phyloP scores from a whole-genome alignment of 37 sponge, comb jelly and placozoan species.

The Bolinopsis microptera region DNA sequence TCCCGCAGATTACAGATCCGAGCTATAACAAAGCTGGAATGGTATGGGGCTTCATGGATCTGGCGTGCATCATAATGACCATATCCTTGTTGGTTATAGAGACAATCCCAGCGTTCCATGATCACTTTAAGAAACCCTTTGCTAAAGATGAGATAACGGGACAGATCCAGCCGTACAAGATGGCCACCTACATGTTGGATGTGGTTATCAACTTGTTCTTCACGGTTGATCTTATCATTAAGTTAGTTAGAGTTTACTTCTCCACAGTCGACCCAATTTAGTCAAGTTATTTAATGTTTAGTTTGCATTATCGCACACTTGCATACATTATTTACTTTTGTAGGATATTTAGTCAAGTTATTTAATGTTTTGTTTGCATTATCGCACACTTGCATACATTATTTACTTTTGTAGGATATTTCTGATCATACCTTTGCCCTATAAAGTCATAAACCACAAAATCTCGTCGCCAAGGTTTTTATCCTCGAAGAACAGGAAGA shows the following conservation, averaged over 20 bases:
- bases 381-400: too few species aligned
- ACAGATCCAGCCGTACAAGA: not conserved
- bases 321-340: too few species aligned
- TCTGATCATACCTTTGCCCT: too few species aligned
- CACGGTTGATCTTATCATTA: not conserved
- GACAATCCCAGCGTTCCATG: not conserved
- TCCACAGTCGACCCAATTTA: too few species aligned
- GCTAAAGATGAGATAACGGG: not conserved
- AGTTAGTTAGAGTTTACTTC: not conserved
- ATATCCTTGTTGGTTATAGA: constrained; percentile 2
- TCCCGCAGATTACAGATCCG: constrained; percentile 21
- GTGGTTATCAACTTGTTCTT: not conserved
- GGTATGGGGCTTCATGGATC: constrained; percentile 6
- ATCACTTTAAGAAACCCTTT: not conserved
- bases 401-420: too few species aligned
- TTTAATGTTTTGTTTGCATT: too few species aligned
- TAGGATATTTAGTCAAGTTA: too few species aligned
- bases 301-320: too few species aligned
- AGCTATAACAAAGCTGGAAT: not conserved
- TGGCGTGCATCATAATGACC: not conserved
- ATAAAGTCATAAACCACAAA: too few species aligned
- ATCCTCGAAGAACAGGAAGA: not conserved
- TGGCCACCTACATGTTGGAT: not conserved
- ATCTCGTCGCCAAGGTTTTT: not conserved
- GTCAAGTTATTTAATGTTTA: too few species aligned